Evolutionary conservation across 2,888 invertebrate genomes (phyloP).

Genomic region (Pseudolycoriella hygida): DNA sequence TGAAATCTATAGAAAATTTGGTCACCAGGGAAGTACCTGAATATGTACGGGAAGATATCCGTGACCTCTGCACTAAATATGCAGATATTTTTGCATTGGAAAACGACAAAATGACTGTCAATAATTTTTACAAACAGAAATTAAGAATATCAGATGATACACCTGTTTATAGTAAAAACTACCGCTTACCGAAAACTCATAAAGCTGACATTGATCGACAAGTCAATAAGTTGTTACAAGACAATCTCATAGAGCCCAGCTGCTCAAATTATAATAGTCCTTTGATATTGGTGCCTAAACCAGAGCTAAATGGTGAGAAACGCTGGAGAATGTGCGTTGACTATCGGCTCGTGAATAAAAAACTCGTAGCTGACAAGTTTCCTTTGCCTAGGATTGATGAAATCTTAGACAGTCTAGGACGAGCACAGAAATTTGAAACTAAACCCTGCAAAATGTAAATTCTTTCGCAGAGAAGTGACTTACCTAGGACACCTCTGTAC

Average conservation of each 20-base stretch:
- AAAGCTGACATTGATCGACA: conserved; percentile 3
- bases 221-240: conserved; percentile 10
- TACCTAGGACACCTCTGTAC: conserved; percentile 12
- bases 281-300: conserved; percentile 14
- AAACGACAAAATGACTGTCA: too few relatives aligned
- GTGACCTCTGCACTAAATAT: too few relatives aligned
- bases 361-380: too few relatives aligned
- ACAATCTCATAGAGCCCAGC: conserved; percentile 11
- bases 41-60: background rate
- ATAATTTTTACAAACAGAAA: too few relatives aligned
- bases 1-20: background rate
- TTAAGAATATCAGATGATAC: too few relatives aligned
- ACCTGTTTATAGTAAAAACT: conserved; percentile 10
- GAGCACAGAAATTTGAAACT: conserved; percentile 9
- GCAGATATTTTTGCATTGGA: too few relatives aligned
- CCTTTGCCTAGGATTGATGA: too few relatives aligned
- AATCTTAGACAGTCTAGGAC: conserved; percentile 7
- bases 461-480: conserved; percentile 9
- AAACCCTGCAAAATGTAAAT: conserved; percentile 2
- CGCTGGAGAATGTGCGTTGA: conserved; percentile 7
- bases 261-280: conserved; percentile 12
- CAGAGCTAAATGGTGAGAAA: conserved; percentile 5
- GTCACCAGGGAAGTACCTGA: background rate
- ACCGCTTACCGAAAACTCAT: background rate
- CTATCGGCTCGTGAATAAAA: background rate